Conservation (phyloP, 92 coral and sea anemone species). For the Isaurus tuberculatus region DNA sequence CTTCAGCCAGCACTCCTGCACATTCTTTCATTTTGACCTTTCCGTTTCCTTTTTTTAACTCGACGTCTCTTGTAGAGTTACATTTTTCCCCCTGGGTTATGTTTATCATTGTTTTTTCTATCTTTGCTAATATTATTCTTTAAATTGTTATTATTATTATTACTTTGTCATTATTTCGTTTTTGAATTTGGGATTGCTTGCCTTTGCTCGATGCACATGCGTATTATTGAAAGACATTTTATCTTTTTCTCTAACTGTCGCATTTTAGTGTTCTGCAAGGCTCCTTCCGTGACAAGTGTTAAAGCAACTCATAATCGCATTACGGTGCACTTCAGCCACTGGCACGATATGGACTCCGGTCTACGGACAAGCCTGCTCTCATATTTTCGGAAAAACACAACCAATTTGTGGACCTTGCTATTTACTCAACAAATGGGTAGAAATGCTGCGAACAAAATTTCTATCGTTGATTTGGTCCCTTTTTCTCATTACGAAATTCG, state of each 20-base stretch:
- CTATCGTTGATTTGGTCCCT: background rate
- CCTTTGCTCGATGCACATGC: background rate
- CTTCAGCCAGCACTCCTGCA: too few relatives aligned
- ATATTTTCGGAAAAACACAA: background rate
- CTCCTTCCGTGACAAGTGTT: background rate
- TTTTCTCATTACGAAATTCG: background rate
- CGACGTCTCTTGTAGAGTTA: too few relatives aligned
- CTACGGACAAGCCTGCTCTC: background rate
- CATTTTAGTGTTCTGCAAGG: constrained; percentile 31
- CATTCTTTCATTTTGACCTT: too few relatives aligned
- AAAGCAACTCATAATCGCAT: background rate
- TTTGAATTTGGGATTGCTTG: too few relatives aligned
- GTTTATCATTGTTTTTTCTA: too few relatives aligned
- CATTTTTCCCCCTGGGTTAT: too few relatives aligned
- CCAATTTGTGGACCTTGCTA: background rate
- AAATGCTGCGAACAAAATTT: background rate
- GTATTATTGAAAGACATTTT: background rate
- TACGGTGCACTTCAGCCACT: background rate
- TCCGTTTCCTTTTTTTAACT: too few relatives aligned
- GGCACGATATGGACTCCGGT: background rate
- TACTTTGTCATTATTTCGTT: too few relatives aligned
- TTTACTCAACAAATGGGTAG: background rate
- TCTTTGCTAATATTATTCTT: too few relatives aligned
- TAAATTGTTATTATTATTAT: too few relatives aligned
- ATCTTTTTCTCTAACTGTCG: background rate